A percentile compares a stretch with the other conserved stretches of the same genome.
Conservation (phyloP, 1,140 invertebrate species). For the Lamellibrachia luymesi region DNA sequence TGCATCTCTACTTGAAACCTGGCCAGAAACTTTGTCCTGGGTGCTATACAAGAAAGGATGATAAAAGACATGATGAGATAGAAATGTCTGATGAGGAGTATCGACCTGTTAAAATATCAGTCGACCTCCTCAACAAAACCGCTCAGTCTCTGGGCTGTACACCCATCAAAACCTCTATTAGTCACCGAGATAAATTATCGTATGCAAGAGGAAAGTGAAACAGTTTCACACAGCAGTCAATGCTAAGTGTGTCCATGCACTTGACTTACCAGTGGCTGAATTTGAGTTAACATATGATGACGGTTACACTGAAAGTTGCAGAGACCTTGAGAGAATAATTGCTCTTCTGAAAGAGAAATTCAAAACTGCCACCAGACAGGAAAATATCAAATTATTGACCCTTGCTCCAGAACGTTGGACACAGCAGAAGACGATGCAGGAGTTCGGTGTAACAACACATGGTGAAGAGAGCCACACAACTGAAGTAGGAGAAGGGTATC, state of each 20-base stretch:
- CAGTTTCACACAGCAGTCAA: neutral
- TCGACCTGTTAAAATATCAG: too few species aligned
- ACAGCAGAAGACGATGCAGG: constrained; percentile 11
- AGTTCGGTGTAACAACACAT: constrained; percentile 7
- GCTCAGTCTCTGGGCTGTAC: too few species aligned
- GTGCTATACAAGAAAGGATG: too few species aligned
- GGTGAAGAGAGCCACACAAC: neutral
- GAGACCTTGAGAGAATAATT: constrained; percentile 8
- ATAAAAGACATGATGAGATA: too few species aligned
- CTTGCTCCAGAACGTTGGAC: constrained; percentile 10
- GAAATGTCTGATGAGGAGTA: too few species aligned
- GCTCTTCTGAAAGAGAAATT: too few species aligned
- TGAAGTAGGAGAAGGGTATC: neutral
- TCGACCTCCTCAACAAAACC: too few species aligned
- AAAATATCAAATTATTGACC: neutral
- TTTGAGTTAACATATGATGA: neutral
- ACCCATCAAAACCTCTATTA: too few species aligned
- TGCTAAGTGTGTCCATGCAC: neutral
- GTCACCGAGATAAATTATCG: too few species aligned
- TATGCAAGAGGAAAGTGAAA: too few species aligned
- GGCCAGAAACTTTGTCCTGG: too few species aligned
- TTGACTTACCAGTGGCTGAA: neutral
- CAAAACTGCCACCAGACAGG: neutral
- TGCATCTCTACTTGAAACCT: too few species aligned
- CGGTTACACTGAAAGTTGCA: neutral